Base-by-base conservation (phyloP, 2,888 invertebrate species). In the Ochlodes sylvanus region DNA sequence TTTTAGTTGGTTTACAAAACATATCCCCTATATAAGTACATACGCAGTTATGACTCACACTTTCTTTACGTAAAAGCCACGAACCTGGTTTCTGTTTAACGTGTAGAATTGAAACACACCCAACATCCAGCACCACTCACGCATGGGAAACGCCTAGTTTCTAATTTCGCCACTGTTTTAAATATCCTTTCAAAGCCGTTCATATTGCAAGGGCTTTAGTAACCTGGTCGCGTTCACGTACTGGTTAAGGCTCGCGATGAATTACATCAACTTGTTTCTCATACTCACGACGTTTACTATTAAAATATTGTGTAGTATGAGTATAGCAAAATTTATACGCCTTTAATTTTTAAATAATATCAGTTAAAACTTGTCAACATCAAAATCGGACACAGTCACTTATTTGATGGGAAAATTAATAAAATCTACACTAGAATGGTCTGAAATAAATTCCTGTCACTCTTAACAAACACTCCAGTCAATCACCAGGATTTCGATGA, bases 161-260 rank as follows among this genome's bases (percentile, higher is more conserved):
- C 32, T n/a, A 42, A 56, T 63, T 63, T 56, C 64, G 50, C 34
- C 15, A 57, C 10, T 65, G 58, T 41, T 66, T 52, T 50, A 57
- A 57, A 38, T 58, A 65, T 65, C 65, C 52, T 58, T 60, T 27
- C 32, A 15, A 9, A 52, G 0, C 52, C 21, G 21, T 21, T 12
- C 14, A 27, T 21, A 21, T 52, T 67, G 54, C 67, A 67, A 68
- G 71, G 71, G 70, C 71, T 77, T 75, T 74, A 73, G 73, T 71
- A 73, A 79, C 74, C 69, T 74, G 78, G 72, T 79, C 78, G 79
- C 73, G 72, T 76, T 80, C 73, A 63, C 54, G 54, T 55, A 27
- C 42, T 15, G 27, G 12, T n/a, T 70, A 47, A 54, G 27, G 42
- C 10, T 41, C 41, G 10, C 38, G 10, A 42, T 63, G 27, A 17